These are phyloP conservation scores for Drosophila orena DNA, from an alignment of 1,140 invertebrate species.

Conservation along the genomic window DNA sequence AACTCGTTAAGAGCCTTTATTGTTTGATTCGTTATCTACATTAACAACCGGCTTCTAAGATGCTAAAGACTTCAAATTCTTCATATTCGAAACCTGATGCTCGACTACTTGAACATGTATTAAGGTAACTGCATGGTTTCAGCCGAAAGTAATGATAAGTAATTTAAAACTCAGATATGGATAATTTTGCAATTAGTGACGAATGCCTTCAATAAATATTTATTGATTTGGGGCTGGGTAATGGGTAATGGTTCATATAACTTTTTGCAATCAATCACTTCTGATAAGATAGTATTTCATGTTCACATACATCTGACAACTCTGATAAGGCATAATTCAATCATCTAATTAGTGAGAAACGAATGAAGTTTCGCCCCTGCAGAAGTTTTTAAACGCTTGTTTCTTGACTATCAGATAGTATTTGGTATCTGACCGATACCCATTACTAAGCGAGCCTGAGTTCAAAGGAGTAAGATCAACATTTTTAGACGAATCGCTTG, in stretches of 20 bases:
- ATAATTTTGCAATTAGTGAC: background rate
- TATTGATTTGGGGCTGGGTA: background rate
- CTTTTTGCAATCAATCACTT: slow-evolving; percentile 1
- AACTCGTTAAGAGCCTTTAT: background rate
- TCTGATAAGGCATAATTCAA: slow-evolving; percentile 9
- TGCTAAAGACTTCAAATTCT: background rate
- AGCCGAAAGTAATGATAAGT: background rate
- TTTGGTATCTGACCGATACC: too few species aligned
- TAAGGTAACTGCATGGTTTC: background rate
- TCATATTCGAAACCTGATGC: background rate
- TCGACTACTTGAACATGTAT: background rate
- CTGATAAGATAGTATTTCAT: slow-evolving; percentile 22
- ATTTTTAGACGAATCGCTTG: too few species aligned
- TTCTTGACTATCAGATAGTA: too few species aligned
- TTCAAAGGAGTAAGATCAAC: too few species aligned
- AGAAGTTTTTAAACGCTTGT: background rate
- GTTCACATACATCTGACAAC: background rate
- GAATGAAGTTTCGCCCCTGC: too few species aligned
- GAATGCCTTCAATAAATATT: background rate
- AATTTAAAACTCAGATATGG: background rate
- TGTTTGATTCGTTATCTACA: slow-evolving; percentile 2
- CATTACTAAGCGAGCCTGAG: too few species aligned
- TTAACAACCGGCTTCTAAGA: background rate
- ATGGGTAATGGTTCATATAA: slow-evolving; percentile 6
- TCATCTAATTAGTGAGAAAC: slow-evolving; percentile 10